Evolutionary conservation across 2,888 invertebrate genomes (phyloP).

Genomic region (Cyaniris semiargus): DNA sequence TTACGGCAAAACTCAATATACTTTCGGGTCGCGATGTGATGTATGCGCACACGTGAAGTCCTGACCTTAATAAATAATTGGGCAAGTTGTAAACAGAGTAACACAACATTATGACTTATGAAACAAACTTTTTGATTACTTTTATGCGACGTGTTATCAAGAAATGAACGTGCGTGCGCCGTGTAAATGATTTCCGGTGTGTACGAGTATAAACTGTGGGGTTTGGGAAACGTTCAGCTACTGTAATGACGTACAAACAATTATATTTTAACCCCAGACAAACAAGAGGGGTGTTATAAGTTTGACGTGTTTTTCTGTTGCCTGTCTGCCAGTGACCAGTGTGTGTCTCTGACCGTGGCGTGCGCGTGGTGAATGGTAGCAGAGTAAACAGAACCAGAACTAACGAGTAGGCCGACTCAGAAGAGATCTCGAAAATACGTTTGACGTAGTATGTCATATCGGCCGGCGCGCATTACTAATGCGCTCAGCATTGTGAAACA

Average conservation of each 20-base stretch:
- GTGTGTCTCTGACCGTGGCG: no score
- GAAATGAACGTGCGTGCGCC: background rate
- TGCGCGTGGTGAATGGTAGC: no score
- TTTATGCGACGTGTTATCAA: background rate
- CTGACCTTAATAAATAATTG: background rate
- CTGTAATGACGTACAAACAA: background rate
- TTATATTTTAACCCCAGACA: no score
- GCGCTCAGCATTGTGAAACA: no score
- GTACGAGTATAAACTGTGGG: background rate
- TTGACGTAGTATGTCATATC: no score
- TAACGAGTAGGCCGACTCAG: no score
- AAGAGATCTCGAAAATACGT: no score
- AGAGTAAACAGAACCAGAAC: no score
- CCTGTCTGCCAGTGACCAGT: no score
- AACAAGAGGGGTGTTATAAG: no score
- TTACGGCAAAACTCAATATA: slow-evolving; percentile 23
- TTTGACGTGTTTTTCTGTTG: no score
- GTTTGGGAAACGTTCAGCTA: background rate
- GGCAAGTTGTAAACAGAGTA: background rate
- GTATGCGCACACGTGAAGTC: background rate
- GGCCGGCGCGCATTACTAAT: no score
- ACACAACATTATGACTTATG: slow-evolving; percentile 2
- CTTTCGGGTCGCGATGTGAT: slow-evolving; percentile 7
- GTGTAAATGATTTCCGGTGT: background rate
- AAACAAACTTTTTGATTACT: slow-evolving; percentile 11